Conservation (phyloP, 2,113 vertebrate species). For the Arizona elegans region DNA sequence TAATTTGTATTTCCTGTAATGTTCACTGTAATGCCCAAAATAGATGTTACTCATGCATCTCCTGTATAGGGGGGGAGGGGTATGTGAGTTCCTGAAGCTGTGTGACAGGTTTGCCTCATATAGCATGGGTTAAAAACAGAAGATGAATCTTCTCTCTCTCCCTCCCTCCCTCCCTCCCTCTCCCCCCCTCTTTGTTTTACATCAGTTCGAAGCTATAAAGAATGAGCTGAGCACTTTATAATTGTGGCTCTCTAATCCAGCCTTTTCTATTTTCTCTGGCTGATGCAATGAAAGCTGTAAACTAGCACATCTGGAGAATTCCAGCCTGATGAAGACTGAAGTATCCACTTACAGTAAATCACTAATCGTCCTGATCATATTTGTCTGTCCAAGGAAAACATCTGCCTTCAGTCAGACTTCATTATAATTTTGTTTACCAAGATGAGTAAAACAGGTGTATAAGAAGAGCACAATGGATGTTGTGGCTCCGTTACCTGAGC, state of each 20-base stretch:
- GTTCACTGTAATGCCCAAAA: background rate
- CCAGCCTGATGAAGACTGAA: background rate
- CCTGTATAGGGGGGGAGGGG: background rate
- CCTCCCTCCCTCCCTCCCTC: too few relatives aligned
- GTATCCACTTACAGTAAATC: background rate
- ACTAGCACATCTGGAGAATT: background rate
- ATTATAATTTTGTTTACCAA: constrained; percentile 3
- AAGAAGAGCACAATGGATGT: background rate
- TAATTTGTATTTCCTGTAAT: background rate
- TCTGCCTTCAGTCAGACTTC: background rate
- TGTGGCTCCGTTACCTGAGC: too few relatives aligned
- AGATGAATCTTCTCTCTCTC: background rate
- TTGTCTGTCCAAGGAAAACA: constrained; percentile 16
- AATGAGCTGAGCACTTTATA: background rate
- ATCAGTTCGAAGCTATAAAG: background rate
- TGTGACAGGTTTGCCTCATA: background rate
- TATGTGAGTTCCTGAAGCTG: background rate
- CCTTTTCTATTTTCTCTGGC: background rate
- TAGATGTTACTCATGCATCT: background rate
- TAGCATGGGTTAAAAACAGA: background rate
- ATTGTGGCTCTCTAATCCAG: background rate
- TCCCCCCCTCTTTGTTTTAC: background rate
- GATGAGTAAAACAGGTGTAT: background rate
- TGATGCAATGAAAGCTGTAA: background rate
- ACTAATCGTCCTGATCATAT: background rate